Conservation (phyloP, 2,113 vertebrate species). For the Cichladusa arquata region DNA sequence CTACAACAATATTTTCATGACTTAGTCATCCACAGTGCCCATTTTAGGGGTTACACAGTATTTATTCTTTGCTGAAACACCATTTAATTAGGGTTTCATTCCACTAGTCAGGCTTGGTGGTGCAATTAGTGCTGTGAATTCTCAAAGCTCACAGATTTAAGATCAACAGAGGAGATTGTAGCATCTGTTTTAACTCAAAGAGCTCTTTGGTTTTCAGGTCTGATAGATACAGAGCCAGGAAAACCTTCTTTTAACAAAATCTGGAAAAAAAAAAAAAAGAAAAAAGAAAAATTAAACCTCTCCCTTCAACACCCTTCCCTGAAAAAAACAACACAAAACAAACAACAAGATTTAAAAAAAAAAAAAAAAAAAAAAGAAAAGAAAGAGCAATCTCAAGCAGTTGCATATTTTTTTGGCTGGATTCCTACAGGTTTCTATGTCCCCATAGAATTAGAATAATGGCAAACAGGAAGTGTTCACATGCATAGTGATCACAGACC, state of each 20-base stretch:
- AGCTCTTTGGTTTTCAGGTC: neutral
- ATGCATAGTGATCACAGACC: neutral
- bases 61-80: neutral
- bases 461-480: neutral
- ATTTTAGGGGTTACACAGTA: neutral
- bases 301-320: neutral
- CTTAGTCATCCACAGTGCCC: neutral
- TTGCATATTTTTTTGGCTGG: neutral
- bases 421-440: neutral
- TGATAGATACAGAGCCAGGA: neutral
- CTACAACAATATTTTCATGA: neutral
- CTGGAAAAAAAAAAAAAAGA: neutral
- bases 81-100: neutral
- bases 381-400: neutral
- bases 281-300: neutral
- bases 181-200: constrained; percentile 2
- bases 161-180: neutral
- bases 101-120: neutral
- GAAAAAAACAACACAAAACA: neutral
- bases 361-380: too few species aligned
- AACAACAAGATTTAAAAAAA: neutral
- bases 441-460: neutral
- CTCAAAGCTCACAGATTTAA: constrained; percentile 1
- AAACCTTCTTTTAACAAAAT: neutral
- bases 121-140: neutral